Evolutionary conservation across 1,140 invertebrate genomes (phyloP).

Genomic region (Ceratina australensis): DNA sequence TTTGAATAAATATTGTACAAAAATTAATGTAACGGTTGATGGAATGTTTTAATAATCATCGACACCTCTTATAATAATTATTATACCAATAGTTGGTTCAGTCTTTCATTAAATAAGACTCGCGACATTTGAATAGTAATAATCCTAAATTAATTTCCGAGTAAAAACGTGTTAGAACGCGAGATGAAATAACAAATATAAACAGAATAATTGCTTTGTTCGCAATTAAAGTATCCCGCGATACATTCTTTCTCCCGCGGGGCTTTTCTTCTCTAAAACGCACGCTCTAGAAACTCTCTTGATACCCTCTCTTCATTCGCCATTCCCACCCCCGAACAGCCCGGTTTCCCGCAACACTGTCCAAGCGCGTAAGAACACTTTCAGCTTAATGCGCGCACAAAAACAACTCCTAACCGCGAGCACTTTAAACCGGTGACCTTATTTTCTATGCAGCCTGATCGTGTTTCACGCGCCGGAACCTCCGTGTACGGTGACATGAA

Average conservation of each 20-base stretch:
- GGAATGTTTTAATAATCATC: no score
- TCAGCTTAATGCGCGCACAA: no score
- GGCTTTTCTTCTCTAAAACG: neutral
- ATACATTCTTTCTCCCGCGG: neutral
- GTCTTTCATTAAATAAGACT: no score
- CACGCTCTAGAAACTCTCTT: conserved; percentile 1
- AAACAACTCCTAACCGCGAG: neutral
- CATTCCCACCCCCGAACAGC: neutral
- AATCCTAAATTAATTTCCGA: no score
- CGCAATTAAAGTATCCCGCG: neutral
- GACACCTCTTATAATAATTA: no score
- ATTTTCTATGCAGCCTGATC: neutral
- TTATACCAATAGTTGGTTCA: no score
- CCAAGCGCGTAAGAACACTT: neutral
- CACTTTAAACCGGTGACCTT: conserved; percentile 1
- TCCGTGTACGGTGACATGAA: neutral
- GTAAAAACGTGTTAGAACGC: neutral
- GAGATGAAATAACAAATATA: neutral
- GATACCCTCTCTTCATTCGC: neutral
- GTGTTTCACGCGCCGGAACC: neutral
- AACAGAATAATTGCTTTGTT: neutral
- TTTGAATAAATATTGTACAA: no score
- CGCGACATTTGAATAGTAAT: no score
- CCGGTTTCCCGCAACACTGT: neutral
- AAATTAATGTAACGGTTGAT: no score